These are phyloP conservation scores for Lithosia quadra DNA, from an alignment of 2,888 invertebrate genomes.

Conservation along the genomic window DNA sequence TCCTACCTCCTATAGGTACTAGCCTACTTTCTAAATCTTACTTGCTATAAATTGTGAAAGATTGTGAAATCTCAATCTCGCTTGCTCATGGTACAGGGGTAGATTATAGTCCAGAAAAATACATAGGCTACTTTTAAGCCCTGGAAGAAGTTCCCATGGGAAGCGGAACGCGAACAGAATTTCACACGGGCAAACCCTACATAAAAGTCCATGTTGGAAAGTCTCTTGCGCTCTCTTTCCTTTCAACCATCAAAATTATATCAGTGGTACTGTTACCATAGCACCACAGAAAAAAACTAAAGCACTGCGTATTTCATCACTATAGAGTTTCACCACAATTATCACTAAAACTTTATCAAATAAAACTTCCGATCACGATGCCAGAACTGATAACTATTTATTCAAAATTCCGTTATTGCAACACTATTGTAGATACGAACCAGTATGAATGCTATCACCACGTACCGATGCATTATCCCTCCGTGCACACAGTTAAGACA, in stretches of 20 bases:
- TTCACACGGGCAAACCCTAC: too few species aligned
- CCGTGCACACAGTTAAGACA: slow-evolving; percentile 62
- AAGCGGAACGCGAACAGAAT: too few species aligned
- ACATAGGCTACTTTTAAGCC: too few species aligned
- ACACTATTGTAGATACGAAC: slow-evolving; percentile 65
- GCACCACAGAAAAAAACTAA: background rate
- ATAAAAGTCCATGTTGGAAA: background rate
- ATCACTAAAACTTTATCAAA: slow-evolving; percentile 12
- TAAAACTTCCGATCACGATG: slow-evolving; percentile 11
- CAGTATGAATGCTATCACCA: slow-evolving; percentile 66
- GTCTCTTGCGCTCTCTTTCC: background rate
- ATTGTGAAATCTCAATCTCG: too few species aligned
- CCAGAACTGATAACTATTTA: slow-evolving; percentile 15
- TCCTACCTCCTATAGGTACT: too few species aligned
- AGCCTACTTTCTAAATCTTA: too few species aligned
- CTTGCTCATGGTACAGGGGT: too few species aligned
- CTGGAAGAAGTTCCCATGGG: too few species aligned
- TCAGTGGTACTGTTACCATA: background rate
- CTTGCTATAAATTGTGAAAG: too few species aligned
- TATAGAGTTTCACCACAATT: background rate
- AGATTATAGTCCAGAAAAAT: too few species aligned
- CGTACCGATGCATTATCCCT: slow-evolving; percentile 71
- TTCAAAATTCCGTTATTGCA: slow-evolving; percentile 25
- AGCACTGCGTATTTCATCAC: background rate
- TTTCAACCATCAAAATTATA: too few species aligned